phyloP scores from a whole-genome alignment of 1,140 invertebrate genomes.

The Penaeus vannamei region DNA sequence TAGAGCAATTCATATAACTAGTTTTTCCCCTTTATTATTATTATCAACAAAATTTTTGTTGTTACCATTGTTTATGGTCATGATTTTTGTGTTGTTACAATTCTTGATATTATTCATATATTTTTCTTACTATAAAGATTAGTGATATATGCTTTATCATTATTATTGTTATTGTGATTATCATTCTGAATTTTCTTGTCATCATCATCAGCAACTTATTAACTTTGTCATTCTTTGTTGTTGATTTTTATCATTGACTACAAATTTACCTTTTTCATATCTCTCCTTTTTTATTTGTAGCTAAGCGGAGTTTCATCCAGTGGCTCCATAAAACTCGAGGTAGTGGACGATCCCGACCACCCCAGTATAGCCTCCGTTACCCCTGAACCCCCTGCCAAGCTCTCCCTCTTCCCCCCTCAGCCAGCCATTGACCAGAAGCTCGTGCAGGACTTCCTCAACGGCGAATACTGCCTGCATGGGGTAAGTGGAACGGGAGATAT shows the following conservation, averaged over 20 bases:
- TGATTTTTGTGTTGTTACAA: too few species aligned
- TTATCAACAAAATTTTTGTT: not conserved
- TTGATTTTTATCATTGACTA: not conserved
- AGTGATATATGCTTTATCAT: too few species aligned
- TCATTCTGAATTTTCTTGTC: not conserved
- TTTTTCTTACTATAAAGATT: too few species aligned
- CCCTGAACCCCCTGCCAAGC: conserved; percentile 8
- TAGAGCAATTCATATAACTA: too few species aligned
- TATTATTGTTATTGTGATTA: not conserved
- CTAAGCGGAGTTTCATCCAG: conserved; percentile 54
- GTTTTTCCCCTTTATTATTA: not conserved
- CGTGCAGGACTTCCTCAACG: conserved; percentile 83
- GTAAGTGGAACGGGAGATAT: conserved; percentile 73
- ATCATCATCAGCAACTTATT: too few species aligned
- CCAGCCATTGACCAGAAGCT: conserved; percentile 77
- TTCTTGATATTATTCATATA: too few species aligned
- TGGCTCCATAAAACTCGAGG: conserved; percentile 50
- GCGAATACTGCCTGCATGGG: conserved; percentile 86
- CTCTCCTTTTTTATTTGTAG: not conserved
- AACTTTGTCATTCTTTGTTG: not conserved
- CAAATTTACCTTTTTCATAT: not conserved
- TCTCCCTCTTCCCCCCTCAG: conserved; percentile 68
- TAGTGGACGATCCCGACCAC: conserved; percentile 49
- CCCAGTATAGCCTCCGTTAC: not conserved
- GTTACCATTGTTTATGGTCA: too few species aligned